phyloP scores from a whole-genome alignment of 35 echinoderm and acorn worm genomes.

The Heliocidaris erythrogramma region DNA sequence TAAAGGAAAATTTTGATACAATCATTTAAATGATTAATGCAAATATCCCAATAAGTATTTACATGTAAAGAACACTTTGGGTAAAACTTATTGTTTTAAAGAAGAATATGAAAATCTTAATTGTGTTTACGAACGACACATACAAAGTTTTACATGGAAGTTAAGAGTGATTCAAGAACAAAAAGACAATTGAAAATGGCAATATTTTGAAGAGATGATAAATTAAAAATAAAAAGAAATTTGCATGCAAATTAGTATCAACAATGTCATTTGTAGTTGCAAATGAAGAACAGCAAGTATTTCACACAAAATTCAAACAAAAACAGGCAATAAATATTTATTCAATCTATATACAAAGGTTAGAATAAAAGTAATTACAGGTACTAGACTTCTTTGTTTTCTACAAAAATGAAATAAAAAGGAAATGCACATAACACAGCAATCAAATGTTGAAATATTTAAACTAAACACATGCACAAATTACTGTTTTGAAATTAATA shows the following conservation, averaged over 20 bases:
- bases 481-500: neutral
- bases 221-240: neutral
- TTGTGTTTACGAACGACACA: neutral
- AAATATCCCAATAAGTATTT: neutral
- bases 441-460: neutral
- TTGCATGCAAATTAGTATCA: neutral
- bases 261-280: neutral
- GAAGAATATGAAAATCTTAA: neutral
- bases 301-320: neutral
- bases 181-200: neutral
- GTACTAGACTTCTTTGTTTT: neutral
- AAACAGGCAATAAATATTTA: neutral
- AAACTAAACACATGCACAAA: neutral
- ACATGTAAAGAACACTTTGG: too few relatives aligned
- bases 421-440: neutral
- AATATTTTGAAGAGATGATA: neutral
- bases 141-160: neutral
- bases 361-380: neutral
- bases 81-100: neutral
- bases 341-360: neutral
- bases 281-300: constrained; percentile 34
- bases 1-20: neutral
- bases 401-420: neutral
- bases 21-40: neutral
- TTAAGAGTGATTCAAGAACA: neutral